phyloP scores from a whole-genome alignment of 2,113 vertebrate genomes.

The Scolopax mira region DNA sequence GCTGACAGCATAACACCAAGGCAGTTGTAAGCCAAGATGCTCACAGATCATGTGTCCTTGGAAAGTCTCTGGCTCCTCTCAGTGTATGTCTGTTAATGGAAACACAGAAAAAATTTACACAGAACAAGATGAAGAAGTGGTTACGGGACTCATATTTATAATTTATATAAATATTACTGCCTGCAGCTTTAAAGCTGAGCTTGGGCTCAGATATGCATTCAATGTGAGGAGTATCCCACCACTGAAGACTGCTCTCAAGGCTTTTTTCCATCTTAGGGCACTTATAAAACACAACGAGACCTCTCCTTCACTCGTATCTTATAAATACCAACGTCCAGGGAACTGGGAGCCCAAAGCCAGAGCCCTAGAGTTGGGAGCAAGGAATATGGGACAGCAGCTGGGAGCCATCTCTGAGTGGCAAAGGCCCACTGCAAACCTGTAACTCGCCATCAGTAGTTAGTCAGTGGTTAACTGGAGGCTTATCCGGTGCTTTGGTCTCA shows the following conservation, averaged over 20 bases:
- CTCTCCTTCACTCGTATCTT: not conserved
- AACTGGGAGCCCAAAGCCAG: not conserved
- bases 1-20: not conserved
- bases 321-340: not conserved
- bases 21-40: not conserved
- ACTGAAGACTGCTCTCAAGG: not conserved
- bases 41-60: not conserved
- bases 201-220: accelerated
- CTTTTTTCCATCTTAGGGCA: not conserved
- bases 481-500: not conserved
- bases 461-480: not conserved
- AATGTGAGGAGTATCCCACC: not conserved
- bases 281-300: not conserved
- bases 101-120: not conserved
- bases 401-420: not conserved
- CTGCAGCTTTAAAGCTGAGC: not conserved
- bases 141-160: not conserved
- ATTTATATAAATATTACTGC: not conserved
- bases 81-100: not conserved
- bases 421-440: not conserved
- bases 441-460: not conserved
- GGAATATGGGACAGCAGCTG: not conserved
- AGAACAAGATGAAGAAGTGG: not conserved
- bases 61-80: not conserved
- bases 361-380: not conserved